Conservation (phyloP, 2,888 invertebrate species). For the Tridacna crocea region DNA sequence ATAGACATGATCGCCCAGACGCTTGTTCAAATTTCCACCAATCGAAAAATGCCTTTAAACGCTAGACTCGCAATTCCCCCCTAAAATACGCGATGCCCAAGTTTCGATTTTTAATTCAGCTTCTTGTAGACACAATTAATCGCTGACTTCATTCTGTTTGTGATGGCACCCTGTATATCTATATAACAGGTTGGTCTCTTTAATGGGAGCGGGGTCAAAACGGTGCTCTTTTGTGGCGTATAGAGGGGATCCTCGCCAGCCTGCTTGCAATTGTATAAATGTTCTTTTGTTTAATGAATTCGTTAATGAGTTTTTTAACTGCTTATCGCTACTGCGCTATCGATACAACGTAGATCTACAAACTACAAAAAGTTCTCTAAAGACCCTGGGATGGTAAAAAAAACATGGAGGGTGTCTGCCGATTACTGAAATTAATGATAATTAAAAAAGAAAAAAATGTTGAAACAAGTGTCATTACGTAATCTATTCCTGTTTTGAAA, state of each 20-base stretch:
- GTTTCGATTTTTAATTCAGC: conserved; percentile 39
- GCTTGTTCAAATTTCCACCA: conserved; percentile 17
- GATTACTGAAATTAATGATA: no score
- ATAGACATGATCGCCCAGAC: conserved; percentile 7
- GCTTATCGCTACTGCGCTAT: conserved; percentile 15
- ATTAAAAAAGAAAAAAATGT: no score
- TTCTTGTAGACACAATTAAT: conserved; percentile 36
- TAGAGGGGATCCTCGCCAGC: background rate
- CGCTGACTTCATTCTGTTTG: conserved; percentile 27
- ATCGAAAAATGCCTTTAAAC: conserved; percentile 8
- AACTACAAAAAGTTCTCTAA: background rate
- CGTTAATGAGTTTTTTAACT: conserved; percentile 22
- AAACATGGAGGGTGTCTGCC: no score
- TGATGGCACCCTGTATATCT: conserved; percentile 24
- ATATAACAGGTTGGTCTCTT: conserved; percentile 40
- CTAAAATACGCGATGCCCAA: conserved; percentile 16
- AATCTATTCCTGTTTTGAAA: no score
- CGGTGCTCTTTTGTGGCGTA: conserved; percentile 11
- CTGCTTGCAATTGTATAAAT: conserved; percentile 12
- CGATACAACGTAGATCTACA: conserved; percentile 6
- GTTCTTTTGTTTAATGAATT: conserved; percentile 23
- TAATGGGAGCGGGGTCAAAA: conserved; percentile 31
- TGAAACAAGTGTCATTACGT: no score
- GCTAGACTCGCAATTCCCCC: conserved; percentile 25
- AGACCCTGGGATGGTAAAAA: no score